A percentile compares a stretch with the other conserved stretches of the same genome.
phyloP scores from a whole-genome alignment of 2,888 invertebrate genomes.

The Macrosiphum euphorbiae region DNA sequence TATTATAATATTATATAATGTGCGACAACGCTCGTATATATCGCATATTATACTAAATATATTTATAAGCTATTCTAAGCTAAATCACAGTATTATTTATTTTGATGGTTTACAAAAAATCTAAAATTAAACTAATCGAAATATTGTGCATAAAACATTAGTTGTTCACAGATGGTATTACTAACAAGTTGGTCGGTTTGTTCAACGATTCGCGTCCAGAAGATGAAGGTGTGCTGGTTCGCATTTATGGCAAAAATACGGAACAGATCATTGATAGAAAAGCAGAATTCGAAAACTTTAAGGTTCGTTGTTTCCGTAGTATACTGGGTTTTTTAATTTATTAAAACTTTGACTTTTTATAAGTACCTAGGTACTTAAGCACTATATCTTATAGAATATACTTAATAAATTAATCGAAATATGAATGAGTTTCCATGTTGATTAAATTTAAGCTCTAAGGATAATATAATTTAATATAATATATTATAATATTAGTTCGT shows the following conservation, averaged over 20 bases:
- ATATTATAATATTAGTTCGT: no score
- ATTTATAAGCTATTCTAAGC: not conserved
- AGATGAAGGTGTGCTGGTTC: conserved; percentile 83
- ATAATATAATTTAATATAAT: no score
- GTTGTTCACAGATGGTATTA: conserved; percentile 94
- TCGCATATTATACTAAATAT: not conserved
- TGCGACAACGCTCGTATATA: not conserved
- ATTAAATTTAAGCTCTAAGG: no score
- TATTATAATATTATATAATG: not conserved
- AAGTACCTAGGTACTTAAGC: not conserved
- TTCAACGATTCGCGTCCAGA: conserved; percentile 71
- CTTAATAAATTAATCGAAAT: no score
- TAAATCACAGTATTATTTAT: not conserved
- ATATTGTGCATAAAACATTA: conserved; percentile 70
- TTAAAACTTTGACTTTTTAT: not conserved
- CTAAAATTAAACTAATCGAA: conserved; percentile 6
- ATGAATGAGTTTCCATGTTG: no score
- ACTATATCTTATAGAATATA: not conserved
- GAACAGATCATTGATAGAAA: conserved; percentile 91
- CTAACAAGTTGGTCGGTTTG: conserved; percentile 91
- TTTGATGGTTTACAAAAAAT: not conserved
- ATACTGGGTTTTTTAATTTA: not conserved
- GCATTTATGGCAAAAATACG: conserved; percentile 94
- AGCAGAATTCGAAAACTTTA: conserved; percentile 68
- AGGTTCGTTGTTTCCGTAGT: conserved; percentile 64